A percentile compares a stretch with the other conserved stretches of the same genome.
These are phyloP conservation scores for Tauraco erythrolophus DNA, from an alignment of 2,113 vertebrate species.

Conservation along the genomic window DNA sequence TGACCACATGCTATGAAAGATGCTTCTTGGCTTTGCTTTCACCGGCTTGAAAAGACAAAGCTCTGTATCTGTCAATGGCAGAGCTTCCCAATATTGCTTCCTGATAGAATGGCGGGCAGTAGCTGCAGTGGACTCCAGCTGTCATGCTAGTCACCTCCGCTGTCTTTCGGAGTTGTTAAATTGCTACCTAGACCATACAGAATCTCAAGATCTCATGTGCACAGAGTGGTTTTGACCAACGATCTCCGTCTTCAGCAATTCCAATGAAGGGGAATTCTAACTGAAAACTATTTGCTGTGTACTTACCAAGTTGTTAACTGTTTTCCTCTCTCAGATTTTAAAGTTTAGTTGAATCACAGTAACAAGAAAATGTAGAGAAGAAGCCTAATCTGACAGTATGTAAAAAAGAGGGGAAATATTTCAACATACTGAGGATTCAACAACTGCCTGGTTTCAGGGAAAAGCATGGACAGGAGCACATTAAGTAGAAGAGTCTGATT, in stretches of 20 bases:
- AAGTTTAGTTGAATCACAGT: neutral
- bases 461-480: neutral
- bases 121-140: neutral
- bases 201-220: neutral
- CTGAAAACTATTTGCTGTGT: neutral
- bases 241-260: neutral
- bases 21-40: neutral
- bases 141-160: rapidly evolving
- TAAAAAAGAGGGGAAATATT: neutral
- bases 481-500: neutral
- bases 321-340: neutral
- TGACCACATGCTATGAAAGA: rapidly evolving
- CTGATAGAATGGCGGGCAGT: neutral
- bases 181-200: neutral
- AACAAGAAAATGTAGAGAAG: neutral
- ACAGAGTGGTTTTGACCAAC: neutral
- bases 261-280: neutral
- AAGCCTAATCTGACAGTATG: neutral
- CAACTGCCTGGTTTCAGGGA: neutral
- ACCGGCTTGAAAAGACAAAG: neutral
- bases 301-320: neutral
- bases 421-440: neutral
- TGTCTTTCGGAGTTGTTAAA: neutral
- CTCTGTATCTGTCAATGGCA: neutral
- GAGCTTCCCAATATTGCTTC: neutral